Evolutionary conservation across 2,113 vertebrate species (phyloP).

Genomic region (Lichenostomus cassidix): DNA sequence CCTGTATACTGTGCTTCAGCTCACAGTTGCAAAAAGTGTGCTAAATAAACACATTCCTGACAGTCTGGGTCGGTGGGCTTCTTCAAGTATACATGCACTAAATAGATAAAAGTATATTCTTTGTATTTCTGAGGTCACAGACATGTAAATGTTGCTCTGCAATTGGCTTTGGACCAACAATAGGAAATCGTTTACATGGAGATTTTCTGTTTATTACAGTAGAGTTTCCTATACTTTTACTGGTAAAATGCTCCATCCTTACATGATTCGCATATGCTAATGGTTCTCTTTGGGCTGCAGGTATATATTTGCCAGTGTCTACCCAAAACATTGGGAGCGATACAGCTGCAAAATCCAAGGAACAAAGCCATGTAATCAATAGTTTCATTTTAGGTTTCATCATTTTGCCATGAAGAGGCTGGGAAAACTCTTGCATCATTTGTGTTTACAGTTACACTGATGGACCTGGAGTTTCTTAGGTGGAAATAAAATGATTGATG

Average conservation of each 20-base stretch:
- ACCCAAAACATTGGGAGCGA: background rate
- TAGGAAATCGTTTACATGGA: background rate
- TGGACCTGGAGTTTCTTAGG: background rate
- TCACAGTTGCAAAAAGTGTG: background rate
- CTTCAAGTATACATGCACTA: background rate
- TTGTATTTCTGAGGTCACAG: background rate
- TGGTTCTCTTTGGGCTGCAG: background rate
- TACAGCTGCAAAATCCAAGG: background rate
- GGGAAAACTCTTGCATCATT: background rate
- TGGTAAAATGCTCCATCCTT: background rate
- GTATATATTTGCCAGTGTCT: constrained; percentile 2
- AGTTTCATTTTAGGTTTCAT: background rate
- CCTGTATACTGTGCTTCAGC: background rate
- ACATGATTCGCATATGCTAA: background rate
- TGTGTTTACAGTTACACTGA: background rate
- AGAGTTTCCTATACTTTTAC: background rate
- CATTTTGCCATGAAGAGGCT: background rate
- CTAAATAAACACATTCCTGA: background rate
- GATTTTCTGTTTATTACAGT: background rate
- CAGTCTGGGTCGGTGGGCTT: background rate
- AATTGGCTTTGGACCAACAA: background rate
- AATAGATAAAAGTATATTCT: background rate
- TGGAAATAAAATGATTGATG: background rate
- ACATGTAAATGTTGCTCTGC: background rate
- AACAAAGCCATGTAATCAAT: background rate